These are phyloP conservation scores for Xylota sylvarum DNA, from an alignment of 2,888 invertebrate species.

Conservation along the genomic window DNA sequence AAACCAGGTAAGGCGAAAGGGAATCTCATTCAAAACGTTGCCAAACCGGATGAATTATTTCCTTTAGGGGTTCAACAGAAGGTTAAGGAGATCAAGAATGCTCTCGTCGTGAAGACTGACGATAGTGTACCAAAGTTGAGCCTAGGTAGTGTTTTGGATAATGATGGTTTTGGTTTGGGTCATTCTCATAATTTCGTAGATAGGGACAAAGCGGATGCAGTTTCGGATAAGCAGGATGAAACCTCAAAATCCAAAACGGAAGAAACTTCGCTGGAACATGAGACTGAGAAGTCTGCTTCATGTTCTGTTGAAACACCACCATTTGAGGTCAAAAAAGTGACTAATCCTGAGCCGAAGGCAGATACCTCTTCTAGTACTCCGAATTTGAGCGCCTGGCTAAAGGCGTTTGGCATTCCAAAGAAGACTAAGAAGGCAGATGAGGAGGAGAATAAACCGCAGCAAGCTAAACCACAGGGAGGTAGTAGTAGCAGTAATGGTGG, in stretches of 20 bases:
- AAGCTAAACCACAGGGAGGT: slow-evolving; percentile 37
- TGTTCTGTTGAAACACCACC: slow-evolving; percentile 49
- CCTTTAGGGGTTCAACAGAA: slow-evolving; percentile 86
- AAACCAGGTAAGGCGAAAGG: slow-evolving; percentile 96
- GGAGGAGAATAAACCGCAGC: slow-evolving; percentile 83
- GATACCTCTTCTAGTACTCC: slow-evolving; percentile 91
- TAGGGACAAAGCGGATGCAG: slow-evolving; percentile 81
- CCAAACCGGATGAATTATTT: slow-evolving; percentile 87
- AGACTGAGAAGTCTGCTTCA: slow-evolving; percentile 36
- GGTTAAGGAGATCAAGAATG: slow-evolving; percentile 87
- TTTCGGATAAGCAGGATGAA: slow-evolving; percentile 78
- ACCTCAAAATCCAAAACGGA: slow-evolving; percentile 10
- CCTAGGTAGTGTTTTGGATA: slow-evolving; percentile 92
- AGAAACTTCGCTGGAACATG: slow-evolving; percentile 31
- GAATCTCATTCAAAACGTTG: slow-evolving; percentile 90
- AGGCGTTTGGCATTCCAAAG: slow-evolving; percentile 95
- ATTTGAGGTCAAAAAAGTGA: slow-evolving; percentile 67
- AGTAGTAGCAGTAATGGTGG: background rate
- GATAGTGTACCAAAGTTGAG: slow-evolving; percentile 93
- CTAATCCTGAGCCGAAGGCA: slow-evolving; percentile 79
- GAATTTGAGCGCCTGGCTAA: slow-evolving; percentile 96
- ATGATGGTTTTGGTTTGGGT: slow-evolving; percentile 89
- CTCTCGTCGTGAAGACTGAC: slow-evolving; percentile 87
- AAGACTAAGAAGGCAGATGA: slow-evolving; percentile 88
- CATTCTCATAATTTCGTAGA: slow-evolving; percentile 89